Evolutionary conservation across 2,888 invertebrate species (phyloP).

Genomic region (Oegoconia quadripuncta): DNA sequence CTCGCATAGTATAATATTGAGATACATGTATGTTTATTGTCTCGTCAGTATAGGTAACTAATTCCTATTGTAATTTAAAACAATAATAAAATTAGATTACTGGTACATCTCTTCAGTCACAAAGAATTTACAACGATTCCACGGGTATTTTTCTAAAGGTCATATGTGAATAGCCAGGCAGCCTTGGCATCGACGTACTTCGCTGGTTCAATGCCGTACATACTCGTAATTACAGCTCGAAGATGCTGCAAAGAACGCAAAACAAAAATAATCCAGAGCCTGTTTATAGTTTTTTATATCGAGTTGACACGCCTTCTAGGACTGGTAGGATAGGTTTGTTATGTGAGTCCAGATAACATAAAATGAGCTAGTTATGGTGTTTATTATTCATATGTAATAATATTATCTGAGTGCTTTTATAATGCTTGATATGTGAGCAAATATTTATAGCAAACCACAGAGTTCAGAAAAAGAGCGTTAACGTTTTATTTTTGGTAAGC

Average conservation of each 20-base stretch:
- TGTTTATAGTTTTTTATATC: conserved; percentile 43
- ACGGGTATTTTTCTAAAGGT: conserved; percentile 62
- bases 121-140: conserved; percentile 38
- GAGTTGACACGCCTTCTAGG: conserved; percentile 38
- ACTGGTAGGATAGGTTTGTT: conserved; percentile 25
- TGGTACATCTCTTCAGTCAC: background rate
- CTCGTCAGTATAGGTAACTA: too few species aligned
- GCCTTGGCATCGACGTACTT: conserved; percentile 38
- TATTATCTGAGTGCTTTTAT: too few species aligned
- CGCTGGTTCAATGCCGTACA: conserved; percentile 55
- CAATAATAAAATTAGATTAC: too few species aligned
- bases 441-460: too few species aligned
- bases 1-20: too few species aligned
- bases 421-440: too few species aligned
- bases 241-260: conserved; percentile 44
- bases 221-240: conserved; percentile 58
- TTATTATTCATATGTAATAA: background rate
- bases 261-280: conserved; percentile 26
- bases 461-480: too few species aligned
- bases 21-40: too few species aligned
- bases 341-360: conserved; percentile 19
- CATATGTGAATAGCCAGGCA: conserved; percentile 65
- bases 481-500: too few species aligned
- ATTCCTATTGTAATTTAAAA: too few species aligned
- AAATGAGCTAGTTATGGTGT: background rate